Evolutionary conservation across 1,140 invertebrate species (phyloP).

Genomic region (Drosophila mauritiana): DNA sequence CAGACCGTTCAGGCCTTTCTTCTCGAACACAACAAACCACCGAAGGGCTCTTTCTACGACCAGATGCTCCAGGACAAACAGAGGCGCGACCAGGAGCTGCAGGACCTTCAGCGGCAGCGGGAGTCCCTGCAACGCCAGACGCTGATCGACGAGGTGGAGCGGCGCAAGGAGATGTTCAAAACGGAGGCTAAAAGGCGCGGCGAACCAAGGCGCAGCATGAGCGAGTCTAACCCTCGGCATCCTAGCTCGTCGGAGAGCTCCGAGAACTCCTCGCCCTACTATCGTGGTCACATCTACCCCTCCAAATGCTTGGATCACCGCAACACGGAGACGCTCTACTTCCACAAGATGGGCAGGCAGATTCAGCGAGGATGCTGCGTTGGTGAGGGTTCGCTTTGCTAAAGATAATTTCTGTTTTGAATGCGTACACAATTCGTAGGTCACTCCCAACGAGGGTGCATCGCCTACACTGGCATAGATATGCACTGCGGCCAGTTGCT

Average conservation of each 20-base stretch:
- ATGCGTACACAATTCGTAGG: slow-evolving; percentile 65
- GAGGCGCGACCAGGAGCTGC: slow-evolving; percentile 87
- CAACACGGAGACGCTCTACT: slow-evolving; percentile 76
- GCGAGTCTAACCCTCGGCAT: slow-evolving; percentile 75
- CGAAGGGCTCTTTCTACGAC: slow-evolving; percentile 91
- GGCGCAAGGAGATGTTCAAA: slow-evolving; percentile 82
- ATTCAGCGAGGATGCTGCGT: slow-evolving; percentile 76
- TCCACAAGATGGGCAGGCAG: slow-evolving; percentile 77
- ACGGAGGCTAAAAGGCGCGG: slow-evolving; percentile 72
- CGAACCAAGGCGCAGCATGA: slow-evolving; percentile 77
- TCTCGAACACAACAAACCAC: slow-evolving; percentile 90
- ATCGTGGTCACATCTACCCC: slow-evolving; percentile 66
- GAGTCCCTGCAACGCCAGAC: slow-evolving; percentile 84
- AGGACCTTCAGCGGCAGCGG: slow-evolving; percentile 86
- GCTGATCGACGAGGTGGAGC: slow-evolving; percentile 78
- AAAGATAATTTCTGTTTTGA: too few species aligned
- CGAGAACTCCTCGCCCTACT: slow-evolving; percentile 75
- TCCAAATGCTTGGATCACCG: slow-evolving; percentile 77
- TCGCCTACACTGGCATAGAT: slow-evolving; percentile 90
- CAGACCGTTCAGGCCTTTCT: slow-evolving; percentile 89
- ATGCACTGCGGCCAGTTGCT: slow-evolving; percentile 88
- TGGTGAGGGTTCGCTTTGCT: slow-evolving; percentile 39
- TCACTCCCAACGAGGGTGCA: slow-evolving; percentile 88
- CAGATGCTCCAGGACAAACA: slow-evolving; percentile 90
- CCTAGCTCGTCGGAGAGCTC: slow-evolving; percentile 80